Evolutionary conservation across 2,888 invertebrate species (phyloP).

Genomic region (Tiliacea aurago): DNA sequence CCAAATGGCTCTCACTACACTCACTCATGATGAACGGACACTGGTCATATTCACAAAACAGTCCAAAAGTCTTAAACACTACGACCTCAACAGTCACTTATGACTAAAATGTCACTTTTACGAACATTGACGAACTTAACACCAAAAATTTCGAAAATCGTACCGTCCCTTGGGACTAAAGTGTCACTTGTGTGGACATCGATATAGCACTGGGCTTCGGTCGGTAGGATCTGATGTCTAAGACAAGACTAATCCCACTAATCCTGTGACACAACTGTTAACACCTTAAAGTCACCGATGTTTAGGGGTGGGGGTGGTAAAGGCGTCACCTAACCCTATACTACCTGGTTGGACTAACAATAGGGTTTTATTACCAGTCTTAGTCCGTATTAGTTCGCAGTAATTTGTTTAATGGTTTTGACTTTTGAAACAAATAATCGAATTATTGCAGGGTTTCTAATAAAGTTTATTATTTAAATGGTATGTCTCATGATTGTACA

Average conservation of each 20-base stretch:
- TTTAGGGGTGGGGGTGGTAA: slow-evolving; percentile 69
- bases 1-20: slow-evolving; percentile 74
- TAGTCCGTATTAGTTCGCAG: slow-evolving; percentile 16
- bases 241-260: slow-evolving; percentile 73
- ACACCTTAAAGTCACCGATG: slow-evolving; percentile 68
- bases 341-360: slow-evolving; percentile 71
- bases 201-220: slow-evolving; percentile 41
- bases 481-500: slow-evolving; percentile 29
- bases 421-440: slow-evolving; percentile 26
- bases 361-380: slow-evolving; percentile 32
- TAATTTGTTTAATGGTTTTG: slow-evolving; percentile 27
- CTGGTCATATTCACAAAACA: slow-evolving; percentile 25
- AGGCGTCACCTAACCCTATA: slow-evolving; percentile 56
- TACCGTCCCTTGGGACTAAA: not conserved
- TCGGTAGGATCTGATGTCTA: slow-evolving; percentile 67
- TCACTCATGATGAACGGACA: slow-evolving; percentile 70
- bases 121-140: not conserved
- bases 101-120: not conserved
- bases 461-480: slow-evolving; percentile 18
- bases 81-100: not conserved
- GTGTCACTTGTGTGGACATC: slow-evolving; percentile 17
- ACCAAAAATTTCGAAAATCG: not conserved
- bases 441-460: slow-evolving; percentile 11
- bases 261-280: slow-evolving; percentile 75
- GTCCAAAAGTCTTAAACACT: slow-evolving; percentile 4